A percentile compares a stretch with the other conserved stretches of the same genome.
These are phyloP conservation scores for Actinia equina DNA, from an alignment of 64 coral and sea anemone species.

Conservation along the genomic window DNA sequence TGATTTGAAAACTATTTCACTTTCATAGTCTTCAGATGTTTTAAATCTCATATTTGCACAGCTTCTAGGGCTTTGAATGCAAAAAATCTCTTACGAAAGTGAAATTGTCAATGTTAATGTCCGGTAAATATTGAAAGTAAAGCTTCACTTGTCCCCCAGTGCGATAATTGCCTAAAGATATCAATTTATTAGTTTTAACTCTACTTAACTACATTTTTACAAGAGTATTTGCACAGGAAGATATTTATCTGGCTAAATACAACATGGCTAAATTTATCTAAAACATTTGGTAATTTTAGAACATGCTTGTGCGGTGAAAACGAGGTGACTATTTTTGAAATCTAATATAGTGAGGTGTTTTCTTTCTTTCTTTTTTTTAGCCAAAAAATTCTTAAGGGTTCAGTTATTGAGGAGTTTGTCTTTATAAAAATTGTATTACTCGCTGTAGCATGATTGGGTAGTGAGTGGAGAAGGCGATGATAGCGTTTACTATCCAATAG, in stretches of 20 bases:
- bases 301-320: too few relatives aligned
- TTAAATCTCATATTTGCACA: too few relatives aligned
- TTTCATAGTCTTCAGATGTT: background rate
- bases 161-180: slow-evolving; percentile 6
- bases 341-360: too few relatives aligned
- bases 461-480: too few relatives aligned
- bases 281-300: background rate
- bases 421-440: too few relatives aligned
- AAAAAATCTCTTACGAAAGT: background rate
- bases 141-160: background rate
- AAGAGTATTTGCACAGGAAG: background rate
- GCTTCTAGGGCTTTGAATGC: too few relatives aligned
- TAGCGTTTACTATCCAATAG: too few relatives aligned
- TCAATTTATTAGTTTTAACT: slow-evolving; percentile 17
- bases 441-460: too few relatives aligned
- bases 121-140: background rate
- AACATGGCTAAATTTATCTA: background rate
- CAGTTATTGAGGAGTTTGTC: too few relatives aligned
- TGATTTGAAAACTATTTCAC: background rate
- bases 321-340: too few relatives aligned
- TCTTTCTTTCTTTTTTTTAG: too few relatives aligned
- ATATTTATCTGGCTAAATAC: background rate
- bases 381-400: too few relatives aligned
- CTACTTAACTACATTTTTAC: background rate
- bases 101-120: slow-evolving; percentile 3